These are phyloP conservation scores for Dryoscopus gambensis DNA, from an alignment of 2,113 vertebrate genomes.

Conservation along the genomic window DNA sequence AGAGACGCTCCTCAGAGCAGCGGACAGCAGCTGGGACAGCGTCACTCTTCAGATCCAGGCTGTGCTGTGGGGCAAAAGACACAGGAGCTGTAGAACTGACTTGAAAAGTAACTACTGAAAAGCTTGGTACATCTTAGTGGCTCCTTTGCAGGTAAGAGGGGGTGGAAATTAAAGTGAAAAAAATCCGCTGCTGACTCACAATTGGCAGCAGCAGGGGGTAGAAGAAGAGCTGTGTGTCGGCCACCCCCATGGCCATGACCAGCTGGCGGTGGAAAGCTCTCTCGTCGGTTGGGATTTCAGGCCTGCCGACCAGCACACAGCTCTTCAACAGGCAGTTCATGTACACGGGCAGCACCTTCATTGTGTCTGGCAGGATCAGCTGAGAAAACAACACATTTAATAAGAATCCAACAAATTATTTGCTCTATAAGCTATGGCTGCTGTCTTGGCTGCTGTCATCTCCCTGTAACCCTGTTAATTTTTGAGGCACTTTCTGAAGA, in stretches of 20 bases:
- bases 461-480: background rate
- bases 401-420: background rate
- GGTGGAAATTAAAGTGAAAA: background rate
- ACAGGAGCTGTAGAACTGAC: accelerated
- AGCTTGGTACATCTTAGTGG: background rate
- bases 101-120: background rate
- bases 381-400: background rate
- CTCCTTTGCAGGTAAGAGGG: background rate
- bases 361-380: constrained; percentile 92
- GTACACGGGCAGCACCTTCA: constrained; percentile 94
- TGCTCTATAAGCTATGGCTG: accelerated
- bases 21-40: constrained; percentile 74
- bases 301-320: constrained; percentile 77
- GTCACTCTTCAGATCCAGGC: constrained; percentile 73
- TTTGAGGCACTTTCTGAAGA: background rate
- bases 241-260: constrained; percentile 87
- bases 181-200: constrained; percentile 64
- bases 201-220: constrained; percentile 90
- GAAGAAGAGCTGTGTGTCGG: constrained; percentile 86
- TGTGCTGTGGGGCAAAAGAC: constrained; percentile 71
- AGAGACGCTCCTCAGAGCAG: constrained; percentile 88
- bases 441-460: background rate
- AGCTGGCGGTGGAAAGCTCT: constrained; percentile 81
- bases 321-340: constrained; percentile 92
- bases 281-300: constrained; percentile 85